A percentile compares a stretch with the other conserved stretches of the same genome.
Evolutionary conservation across 2,797 vertebrate genomes (phyloP).

Genomic region (Euphonia xanthogaster): DNA sequence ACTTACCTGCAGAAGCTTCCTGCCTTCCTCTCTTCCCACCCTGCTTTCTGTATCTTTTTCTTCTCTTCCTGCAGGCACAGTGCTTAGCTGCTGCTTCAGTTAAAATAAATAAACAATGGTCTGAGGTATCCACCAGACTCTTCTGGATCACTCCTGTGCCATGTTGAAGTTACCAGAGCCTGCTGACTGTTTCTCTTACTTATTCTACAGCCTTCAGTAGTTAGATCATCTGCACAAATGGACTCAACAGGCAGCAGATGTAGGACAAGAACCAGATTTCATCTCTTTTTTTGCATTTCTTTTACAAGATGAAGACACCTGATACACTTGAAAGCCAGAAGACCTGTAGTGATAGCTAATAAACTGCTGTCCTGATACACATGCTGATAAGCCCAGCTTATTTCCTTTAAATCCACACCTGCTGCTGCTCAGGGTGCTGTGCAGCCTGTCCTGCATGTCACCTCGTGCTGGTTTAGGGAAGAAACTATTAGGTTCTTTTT

Average conservation of each 20-base stretch:
- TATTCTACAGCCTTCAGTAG: background rate
- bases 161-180: background rate
- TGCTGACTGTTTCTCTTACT: background rate
- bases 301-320: background rate
- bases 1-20: background rate
- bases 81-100: background rate
- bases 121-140: background rate
- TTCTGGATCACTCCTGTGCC: background rate
- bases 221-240: background rate
- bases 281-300: background rate
- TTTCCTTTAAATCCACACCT: background rate
- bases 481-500: background rate
- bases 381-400: background rate
- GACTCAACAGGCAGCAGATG: background rate
- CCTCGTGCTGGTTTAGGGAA: background rate
- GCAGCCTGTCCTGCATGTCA: background rate
- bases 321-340: background rate
- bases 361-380: background rate
- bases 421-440: rapidly evolving
- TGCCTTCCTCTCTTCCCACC: background rate
- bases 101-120: background rate
- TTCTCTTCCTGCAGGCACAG: background rate
- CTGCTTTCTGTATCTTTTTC: rapidly evolving
- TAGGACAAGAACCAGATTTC: background rate
- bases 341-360: background rate